Percentiles rank a stretch among this genome's conserved stretches.
Conservation (phyloP, 2,888 invertebrate genomes). For the Lapara coniferarum region DNA sequence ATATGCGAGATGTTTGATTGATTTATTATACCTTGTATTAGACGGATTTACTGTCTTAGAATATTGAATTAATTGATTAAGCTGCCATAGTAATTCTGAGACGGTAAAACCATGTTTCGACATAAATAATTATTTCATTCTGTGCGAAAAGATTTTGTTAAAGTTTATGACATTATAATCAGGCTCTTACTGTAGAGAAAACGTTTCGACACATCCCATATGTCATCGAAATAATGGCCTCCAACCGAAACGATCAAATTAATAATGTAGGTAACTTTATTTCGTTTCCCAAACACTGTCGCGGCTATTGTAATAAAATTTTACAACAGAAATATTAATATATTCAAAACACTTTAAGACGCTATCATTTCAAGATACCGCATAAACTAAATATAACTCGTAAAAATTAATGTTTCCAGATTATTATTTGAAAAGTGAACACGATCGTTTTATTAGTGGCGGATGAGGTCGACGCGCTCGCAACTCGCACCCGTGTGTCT, state of each 20-base stretch:
- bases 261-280: constrained; percentile 18
- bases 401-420: constrained; percentile 20
- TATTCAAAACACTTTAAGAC: constrained; percentile 23
- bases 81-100: background rate
- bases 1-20: background rate
- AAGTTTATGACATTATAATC: constrained; percentile 6
- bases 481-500: constrained; percentile 49
- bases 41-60: background rate
- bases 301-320: constrained; percentile 21
- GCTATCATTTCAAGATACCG: constrained; percentile 13
- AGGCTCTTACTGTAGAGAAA: constrained; percentile 8
- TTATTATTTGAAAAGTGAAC: constrained; percentile 22
- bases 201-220: background rate
- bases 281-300: constrained; percentile 9
- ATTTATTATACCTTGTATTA: background rate
- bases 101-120: background rate
- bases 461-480: constrained; percentile 28
- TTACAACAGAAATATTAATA: constrained; percentile 23
- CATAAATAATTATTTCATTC: background rate
- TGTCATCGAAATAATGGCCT: constrained; percentile 5
- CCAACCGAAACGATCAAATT: constrained; percentile 7
- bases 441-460: constrained; percentile 19
- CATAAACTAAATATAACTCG: constrained; percentile 22
- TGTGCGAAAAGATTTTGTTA: background rate
- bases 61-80: background rate